Conservation (phyloP, 2,113 vertebrate species). For the Calyptommatus sinebrachiatus region DNA sequence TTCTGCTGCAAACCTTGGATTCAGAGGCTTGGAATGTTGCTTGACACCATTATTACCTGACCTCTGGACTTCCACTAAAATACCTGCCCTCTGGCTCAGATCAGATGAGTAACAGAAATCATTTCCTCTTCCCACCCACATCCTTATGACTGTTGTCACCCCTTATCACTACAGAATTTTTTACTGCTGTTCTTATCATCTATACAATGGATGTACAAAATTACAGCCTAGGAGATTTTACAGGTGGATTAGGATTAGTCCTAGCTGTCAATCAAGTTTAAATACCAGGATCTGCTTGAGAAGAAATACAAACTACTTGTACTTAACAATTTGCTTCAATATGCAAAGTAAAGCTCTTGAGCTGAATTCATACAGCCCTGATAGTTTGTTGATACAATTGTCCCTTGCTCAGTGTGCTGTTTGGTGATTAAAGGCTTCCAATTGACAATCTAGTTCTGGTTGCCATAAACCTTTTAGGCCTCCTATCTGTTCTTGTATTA, state of each 20-base stretch:
- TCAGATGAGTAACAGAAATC: rapidly evolving
- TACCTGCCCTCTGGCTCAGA: constrained; percentile 22
- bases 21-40: constrained; percentile 50
- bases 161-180: not conserved
- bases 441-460: too few relatives aligned
- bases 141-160: not conserved
- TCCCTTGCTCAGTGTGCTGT: too few relatives aligned
- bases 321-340: too few relatives aligned
- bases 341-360: too few relatives aligned
- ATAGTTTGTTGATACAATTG: too few relatives aligned
- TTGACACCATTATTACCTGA: constrained; percentile 33
- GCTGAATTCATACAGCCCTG: too few relatives aligned
- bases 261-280: not conserved
- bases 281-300: not conserved
- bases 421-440: too few relatives aligned
- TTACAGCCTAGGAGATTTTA: constrained; percentile 2
- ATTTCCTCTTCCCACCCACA: not conserved
- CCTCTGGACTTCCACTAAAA: constrained; percentile 19
- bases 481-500: too few relatives aligned
- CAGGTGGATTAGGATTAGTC: not conserved
- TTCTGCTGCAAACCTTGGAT: constrained; percentile 11
- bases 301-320: too few relatives aligned
- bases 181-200: not conserved
- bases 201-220: not conserved
- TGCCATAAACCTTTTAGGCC: too few relatives aligned